Evolutionary conservation across 1,140 invertebrate genomes (phyloP).

Genomic region (Hyles euphorbiae): DNA sequence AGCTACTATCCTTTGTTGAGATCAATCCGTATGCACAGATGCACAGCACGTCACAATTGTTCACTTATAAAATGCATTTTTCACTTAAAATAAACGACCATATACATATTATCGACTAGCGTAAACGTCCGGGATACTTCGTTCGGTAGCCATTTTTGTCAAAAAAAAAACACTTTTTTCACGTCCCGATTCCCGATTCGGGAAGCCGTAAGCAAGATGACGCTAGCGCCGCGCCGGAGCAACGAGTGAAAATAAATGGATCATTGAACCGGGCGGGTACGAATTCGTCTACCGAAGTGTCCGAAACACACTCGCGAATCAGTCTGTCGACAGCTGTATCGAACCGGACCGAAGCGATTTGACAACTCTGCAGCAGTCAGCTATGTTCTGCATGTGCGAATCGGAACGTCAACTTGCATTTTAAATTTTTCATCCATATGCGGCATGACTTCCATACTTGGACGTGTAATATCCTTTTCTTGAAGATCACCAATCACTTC

Average conservation of each 20-base stretch:
- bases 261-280: slow-evolving; percentile 36
- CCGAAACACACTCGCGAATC: slow-evolving; percentile 19
- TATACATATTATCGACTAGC: slow-evolving; percentile 56
- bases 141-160: slow-evolving; percentile 66
- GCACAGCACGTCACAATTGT: slow-evolving; percentile 70
- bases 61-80: slow-evolving; percentile 72
- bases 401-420: slow-evolving; percentile 20
- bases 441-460: slow-evolving; percentile 37
- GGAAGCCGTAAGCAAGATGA: slow-evolving; percentile 53
- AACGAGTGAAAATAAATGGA: slow-evolving; percentile 59
- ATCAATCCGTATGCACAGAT: slow-evolving; percentile 69
- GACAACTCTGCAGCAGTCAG: slow-evolving; percentile 4
- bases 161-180: slow-evolving; percentile 56
- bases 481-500: slow-evolving; percentile 42
- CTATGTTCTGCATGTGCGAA: slow-evolving; percentile 6
- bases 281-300: slow-evolving; percentile 8
- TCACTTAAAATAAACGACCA: slow-evolving; percentile 58
- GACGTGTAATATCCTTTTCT: slow-evolving; percentile 40
- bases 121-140: slow-evolving; percentile 44
- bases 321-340: not conserved
- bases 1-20: slow-evolving; percentile 64
- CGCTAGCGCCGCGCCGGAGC: slow-evolving; percentile 56
- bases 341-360: not conserved
- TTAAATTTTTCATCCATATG: slow-evolving; percentile 52
- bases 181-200: slow-evolving; percentile 52